Conservation (phyloP, 2,888 invertebrate species). For the Micoletzkya japonica region DNA sequence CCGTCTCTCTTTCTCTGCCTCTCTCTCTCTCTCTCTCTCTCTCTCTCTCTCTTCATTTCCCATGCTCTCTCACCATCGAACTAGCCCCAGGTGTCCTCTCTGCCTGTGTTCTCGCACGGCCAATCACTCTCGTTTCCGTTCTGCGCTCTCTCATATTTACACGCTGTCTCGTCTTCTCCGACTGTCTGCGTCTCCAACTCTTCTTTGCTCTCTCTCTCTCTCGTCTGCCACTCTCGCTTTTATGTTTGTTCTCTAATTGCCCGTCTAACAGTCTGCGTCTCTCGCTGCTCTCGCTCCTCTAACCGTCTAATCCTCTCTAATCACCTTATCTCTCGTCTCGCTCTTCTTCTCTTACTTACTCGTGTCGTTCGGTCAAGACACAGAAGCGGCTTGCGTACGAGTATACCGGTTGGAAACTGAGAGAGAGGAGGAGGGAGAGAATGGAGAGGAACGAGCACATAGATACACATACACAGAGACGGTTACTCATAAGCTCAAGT, state of each 20-base stretch:
- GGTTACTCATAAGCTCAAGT: no score
- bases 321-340: background rate
- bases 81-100: no score
- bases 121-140: constrained; percentile 6
- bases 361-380: background rate
- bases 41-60: background rate
- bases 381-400: no score
- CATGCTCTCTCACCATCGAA: background rate
- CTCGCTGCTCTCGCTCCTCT: constrained; percentile 8
- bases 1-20: background rate
- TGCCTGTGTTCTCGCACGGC: background rate
- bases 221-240: background rate
- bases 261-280: background rate
- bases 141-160: background rate
- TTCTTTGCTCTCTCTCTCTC: background rate
- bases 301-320: constrained; percentile 10
- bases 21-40: background rate
- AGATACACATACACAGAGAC: no score
- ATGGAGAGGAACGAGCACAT: no score
- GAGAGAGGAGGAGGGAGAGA: no score
- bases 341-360: background rate
- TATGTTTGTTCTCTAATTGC: background rate
- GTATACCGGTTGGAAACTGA: no score
- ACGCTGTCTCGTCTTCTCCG: background rate
- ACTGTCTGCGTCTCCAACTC: background rate